phyloP scores from a whole-genome alignment of 2,888 invertebrate genomes.

The Orthosia gracilis region DNA sequence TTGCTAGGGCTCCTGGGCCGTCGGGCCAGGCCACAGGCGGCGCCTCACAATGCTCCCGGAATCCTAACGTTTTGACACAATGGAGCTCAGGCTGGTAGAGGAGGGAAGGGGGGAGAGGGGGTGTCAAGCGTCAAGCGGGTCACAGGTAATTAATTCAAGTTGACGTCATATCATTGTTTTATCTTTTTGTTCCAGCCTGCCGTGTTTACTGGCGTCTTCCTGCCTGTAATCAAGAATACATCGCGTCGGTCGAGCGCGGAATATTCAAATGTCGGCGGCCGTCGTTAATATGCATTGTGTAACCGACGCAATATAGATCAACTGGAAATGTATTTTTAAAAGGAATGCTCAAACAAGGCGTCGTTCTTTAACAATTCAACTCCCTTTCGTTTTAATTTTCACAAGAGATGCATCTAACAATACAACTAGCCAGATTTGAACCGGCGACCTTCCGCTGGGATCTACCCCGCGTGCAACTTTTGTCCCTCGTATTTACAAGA shows the following conservation, averaged over 20 bases:
- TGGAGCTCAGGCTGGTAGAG: slow-evolving; percentile 6
- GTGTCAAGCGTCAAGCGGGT: slow-evolving; percentile 34
- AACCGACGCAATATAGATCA: slow-evolving; percentile 28
- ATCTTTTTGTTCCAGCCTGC: slow-evolving; percentile 38
- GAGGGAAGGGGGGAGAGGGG: background rate
- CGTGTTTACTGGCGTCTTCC: slow-evolving; percentile 29
- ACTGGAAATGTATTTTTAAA: slow-evolving; percentile 13
- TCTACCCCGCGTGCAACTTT: slow-evolving; percentile 4
- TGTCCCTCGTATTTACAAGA: slow-evolving; percentile 42
- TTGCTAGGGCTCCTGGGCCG: slow-evolving; percentile 1
- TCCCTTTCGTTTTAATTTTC: slow-evolving; percentile 24
- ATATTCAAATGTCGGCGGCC: slow-evolving; percentile 39
- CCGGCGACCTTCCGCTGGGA: slow-evolving; percentile 4
- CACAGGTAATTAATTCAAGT: slow-evolving; percentile 55
- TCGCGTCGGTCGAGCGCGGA: background rate
- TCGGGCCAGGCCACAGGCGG: slow-evolving; percentile 5
- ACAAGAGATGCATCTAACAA: slow-evolving; percentile 30
- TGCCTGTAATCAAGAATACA: slow-evolving; percentile 40
- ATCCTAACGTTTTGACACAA: slow-evolving; percentile 47
- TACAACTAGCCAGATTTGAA: slow-evolving; percentile 16
- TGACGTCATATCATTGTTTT: slow-evolving; percentile 61
- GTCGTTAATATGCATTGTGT: slow-evolving; percentile 29
- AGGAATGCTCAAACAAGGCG: slow-evolving; percentile 31
- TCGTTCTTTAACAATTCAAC: slow-evolving; percentile 25
- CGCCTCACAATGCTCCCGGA: slow-evolving; percentile 34